Evolutionary conservation across 30 jellyfish, hydroid and myxozoan genomes (phyloP).

Genomic region (Hydractinia echinata): DNA sequence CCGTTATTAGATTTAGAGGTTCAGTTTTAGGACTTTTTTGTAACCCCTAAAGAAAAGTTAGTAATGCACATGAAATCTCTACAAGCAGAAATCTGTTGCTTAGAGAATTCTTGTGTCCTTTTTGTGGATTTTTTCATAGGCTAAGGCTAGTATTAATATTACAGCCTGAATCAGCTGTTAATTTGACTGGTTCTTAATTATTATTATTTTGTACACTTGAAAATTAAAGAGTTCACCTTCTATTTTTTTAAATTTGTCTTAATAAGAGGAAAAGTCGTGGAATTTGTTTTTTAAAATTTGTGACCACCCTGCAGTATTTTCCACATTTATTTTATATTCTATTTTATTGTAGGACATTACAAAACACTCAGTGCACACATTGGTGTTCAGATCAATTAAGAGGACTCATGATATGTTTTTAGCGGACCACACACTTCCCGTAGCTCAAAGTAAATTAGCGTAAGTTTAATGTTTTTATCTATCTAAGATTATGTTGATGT

Average conservation of each 20-base stretch:
- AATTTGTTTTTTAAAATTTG: not conserved
- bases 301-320: not conserved
- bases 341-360: conserved; percentile 68
- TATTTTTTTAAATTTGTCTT: not conserved
- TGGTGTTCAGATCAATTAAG: conserved; percentile 91
- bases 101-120: too few relatives aligned
- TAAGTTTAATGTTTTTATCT: conserved; percentile 13
- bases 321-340: not conserved
- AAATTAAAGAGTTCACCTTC: not conserved
- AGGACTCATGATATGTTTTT: conserved; percentile 98
- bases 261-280: too few relatives aligned
- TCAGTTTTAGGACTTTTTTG: too few relatives aligned
- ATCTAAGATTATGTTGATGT: not conserved
- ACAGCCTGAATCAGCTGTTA: too few relatives aligned
- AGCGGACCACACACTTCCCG: conserved; percentile 75
- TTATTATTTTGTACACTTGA: not conserved
- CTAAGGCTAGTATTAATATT: too few relatives aligned
- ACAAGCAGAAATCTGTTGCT: too few relatives aligned
- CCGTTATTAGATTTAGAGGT: too few relatives aligned
- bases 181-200: too few relatives aligned
- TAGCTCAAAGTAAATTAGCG: conserved; percentile 75
- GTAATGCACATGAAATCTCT: too few relatives aligned
- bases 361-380: conserved; percentile 91
- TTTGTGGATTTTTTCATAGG: too few relatives aligned
- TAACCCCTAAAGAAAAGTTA: too few relatives aligned